Evolutionary conservation across 2,888 invertebrate species (phyloP), one percentile per base, ranked within the genome.

Genomic region (Gonocerus acuteangulatus): DNA sequence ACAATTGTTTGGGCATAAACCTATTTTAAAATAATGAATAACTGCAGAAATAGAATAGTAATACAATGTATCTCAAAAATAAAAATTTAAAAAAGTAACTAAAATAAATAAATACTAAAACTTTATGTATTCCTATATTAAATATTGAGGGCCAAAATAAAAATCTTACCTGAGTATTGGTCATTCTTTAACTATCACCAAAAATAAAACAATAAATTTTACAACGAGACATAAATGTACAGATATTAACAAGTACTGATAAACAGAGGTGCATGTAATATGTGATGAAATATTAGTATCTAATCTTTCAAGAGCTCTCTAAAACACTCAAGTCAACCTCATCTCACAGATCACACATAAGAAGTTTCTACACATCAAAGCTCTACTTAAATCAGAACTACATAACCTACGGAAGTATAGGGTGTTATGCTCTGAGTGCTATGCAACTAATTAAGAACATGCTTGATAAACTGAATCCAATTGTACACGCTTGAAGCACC

Each of bases 121-220:
- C n/a, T n/a, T n/a, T n/a, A n/a, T n/a, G n/a, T n/a, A n/a, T n/a
- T n/a, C n/a, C n/a, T n/a, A n/a, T n/a, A n/a, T n/a, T n/a, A n/a
- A n/a, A n/a, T n/a, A n/a, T n/a, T n/a, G n/a, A n/a, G n/a, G n/a
- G n/a, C 70, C 69, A 69, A 68, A 69, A 70, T 52, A 54, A 48
- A 16, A 72, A 70, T 70, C 72, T 72, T 79, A 81, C 81, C 81
- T 81, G 81, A 71, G 80, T 79, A 76, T 81, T 81, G 72, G 80
- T 81, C 81, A 81, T 81, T 54, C 52, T 64, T 45, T 49, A 15
- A 32, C 23, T 22, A 22, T 48, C 18, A 18, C 13, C 27, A 27
- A 27, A 27, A 34, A 54, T 36, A 54, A 39, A 54, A 22, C 15
- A 22, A 44, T 42, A 54, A 36, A 54, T 44, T 54, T 27, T 32